These are phyloP conservation scores for Onthophagus sagittarius DNA, from an alignment of 2,888 invertebrate species.

Conservation along the genomic window DNA sequence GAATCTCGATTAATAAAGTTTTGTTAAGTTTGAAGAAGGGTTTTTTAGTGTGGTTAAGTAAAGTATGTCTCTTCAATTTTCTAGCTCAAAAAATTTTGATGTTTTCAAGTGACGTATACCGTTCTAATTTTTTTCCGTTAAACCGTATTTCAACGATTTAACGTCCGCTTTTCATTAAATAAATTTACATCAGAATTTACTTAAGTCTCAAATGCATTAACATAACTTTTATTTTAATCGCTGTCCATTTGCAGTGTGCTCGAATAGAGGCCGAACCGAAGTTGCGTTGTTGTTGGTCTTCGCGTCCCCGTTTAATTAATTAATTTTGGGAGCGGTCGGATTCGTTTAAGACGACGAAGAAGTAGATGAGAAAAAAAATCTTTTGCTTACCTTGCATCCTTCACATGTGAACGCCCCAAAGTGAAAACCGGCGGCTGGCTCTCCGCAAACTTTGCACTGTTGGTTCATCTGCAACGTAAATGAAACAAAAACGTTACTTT, in stretches of 20 bases:
- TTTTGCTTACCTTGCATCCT: conserved; percentile 86
- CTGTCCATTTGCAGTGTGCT: neutral
- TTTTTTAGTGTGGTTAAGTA: too few relatives aligned
- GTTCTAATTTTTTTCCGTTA: neutral
- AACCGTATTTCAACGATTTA: neutral
- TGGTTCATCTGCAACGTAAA: conserved; percentile 85
- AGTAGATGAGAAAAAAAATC: too few relatives aligned
- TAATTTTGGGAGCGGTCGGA: neutral
- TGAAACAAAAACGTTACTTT: conserved; percentile 8
- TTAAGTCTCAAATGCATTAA: neutral
- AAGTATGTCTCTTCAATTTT: too few relatives aligned
- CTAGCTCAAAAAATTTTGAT: too few relatives aligned
- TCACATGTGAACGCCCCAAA: conserved; percentile 95
- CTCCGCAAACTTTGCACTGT: conserved; percentile 93
- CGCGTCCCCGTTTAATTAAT: neutral
- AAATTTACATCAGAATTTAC: neutral
- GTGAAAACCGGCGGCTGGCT: conserved; percentile 93
- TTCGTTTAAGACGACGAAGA: neutral
- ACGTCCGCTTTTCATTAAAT: neutral
- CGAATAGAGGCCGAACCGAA: neutral
- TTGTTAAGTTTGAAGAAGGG: too few relatives aligned
- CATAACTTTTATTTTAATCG: neutral
- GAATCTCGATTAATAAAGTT: too few relatives aligned
- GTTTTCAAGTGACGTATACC: too few relatives aligned
- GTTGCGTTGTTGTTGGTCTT: neutral